phyloP scores from a whole-genome alignment of 35 echinoderm and acorn worm genomes.

The Chiridota heheva region DNA sequence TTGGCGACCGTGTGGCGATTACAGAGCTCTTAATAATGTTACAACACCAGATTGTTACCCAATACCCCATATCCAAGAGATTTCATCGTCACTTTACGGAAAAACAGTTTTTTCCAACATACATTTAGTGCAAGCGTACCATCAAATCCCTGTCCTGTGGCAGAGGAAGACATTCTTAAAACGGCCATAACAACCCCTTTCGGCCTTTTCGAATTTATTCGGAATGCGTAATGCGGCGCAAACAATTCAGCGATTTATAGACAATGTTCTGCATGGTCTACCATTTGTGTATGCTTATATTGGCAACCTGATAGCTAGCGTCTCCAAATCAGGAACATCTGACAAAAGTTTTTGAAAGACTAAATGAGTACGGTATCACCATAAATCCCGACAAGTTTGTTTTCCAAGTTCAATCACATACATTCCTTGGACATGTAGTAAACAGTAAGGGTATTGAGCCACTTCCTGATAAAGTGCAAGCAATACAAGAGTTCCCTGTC shows the following conservation, averaged over 20 bases:
- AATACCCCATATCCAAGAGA: too few relatives aligned
- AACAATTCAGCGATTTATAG: constrained; percentile 41
- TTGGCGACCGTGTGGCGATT: too few relatives aligned
- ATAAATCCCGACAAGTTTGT: constrained; percentile 41
- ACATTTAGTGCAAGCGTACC: constrained; percentile 32
- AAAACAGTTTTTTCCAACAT: constrained; percentile 21
- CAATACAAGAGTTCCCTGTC: constrained; percentile 5
- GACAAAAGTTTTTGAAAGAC: constrained; percentile 25
- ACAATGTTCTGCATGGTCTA: constrained; percentile 28
- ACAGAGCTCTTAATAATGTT: not conserved
- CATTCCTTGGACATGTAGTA: constrained; percentile 16
- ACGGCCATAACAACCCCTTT: too few relatives aligned
- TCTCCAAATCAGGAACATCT: constrained; percentile 2
- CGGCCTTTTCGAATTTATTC: too few relatives aligned
- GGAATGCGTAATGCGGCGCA: constrained; percentile 42
- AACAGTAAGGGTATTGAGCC: not conserved
- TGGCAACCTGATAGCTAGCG: constrained; percentile 34
- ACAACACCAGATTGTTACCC: too few relatives aligned
- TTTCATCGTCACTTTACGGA: constrained; percentile 12
- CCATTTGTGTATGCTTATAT: constrained; percentile 36
- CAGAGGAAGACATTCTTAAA: constrained; percentile 24
- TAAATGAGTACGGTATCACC: constrained; percentile 37
- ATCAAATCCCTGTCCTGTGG: too few relatives aligned
- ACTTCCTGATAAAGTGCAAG: not conserved
- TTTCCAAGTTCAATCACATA: constrained; percentile 17